Evolutionary conservation across 2,888 invertebrate genomes (phyloP), one percentile per base, ranked within the genome.

Genomic region (Plagodis dolabraria): DNA sequence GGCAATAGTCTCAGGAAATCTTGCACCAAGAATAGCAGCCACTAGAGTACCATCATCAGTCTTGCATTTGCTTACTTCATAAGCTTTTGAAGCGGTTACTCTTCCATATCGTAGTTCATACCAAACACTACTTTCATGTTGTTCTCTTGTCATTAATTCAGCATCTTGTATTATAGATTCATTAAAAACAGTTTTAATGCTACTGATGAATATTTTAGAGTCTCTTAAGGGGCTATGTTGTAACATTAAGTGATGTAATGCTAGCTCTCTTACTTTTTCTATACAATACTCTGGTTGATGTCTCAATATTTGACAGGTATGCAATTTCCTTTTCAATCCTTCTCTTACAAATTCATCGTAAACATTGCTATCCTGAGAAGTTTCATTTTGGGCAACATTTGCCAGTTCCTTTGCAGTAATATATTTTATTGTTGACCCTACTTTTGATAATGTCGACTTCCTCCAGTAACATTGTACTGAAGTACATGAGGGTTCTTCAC

Each of bases 61-160:
- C 33, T 57, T 47, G 40, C 65, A 53, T 44, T 58, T 42, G 12
- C 59, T 51, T 10, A 52, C 62, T 45, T 68, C 63, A 46, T 63
- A 53, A 33, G 47, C 50, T 63, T 60, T 65, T 9, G 67, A 70
- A n/a, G 65, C 68, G 33, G 70, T 70, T n/a, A 69, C 53, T 43
- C 64, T 50, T n/a, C 57, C 57, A 62, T 70, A 70, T n/a, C 63
- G 43, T 42, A 69, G 33, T 44, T 72, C 67, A 50, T 67, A 52
- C 69, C 70, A 69, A 40, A 40, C 5, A 40, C 40, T 40, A 40
- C 10, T 40, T 7, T 40, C 8, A 5, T 40, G 0, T 40, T 40
- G 40, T 7, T 40, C 40, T 40, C 40, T 40, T 40, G 40, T 40
- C 40, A 40, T 40, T 10, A 7, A 40, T 40, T 40, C 40, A 10